Evolutionary conservation across 1,140 invertebrate species (phyloP).

Genomic region (Drosophila fuyamai): DNA sequence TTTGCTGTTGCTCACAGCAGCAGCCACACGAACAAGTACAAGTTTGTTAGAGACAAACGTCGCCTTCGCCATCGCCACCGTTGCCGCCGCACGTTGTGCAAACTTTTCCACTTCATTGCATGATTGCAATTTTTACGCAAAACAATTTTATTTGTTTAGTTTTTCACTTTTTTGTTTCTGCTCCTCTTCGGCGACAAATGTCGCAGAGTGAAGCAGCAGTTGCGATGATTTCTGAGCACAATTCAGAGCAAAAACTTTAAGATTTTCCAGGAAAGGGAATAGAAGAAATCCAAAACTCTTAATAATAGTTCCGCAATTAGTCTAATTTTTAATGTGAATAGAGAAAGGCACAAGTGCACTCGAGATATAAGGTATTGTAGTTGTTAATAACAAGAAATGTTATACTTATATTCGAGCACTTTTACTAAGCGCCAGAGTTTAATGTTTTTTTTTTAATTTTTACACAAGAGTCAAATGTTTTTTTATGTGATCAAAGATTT

Average conservation of each 20-base stretch:
- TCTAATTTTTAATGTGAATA: not conserved
- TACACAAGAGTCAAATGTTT: no score
- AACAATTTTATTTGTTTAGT: constrained; percentile 79
- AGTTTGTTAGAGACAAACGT: constrained; percentile 41
- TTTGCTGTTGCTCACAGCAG: constrained; percentile 33
- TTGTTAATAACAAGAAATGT: no score
- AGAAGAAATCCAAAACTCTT: no score
- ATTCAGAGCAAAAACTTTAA: constrained; percentile 5
- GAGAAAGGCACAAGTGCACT: not conserved
- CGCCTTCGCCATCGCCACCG: constrained; percentile 16
- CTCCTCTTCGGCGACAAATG: constrained; percentile 43
- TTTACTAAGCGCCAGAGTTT: no score
- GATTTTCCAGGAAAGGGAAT: not conserved
- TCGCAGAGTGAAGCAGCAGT: constrained; percentile 20
- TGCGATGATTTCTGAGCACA: constrained; percentile 13
- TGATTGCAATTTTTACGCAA: constrained; percentile 80
- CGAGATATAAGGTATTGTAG: no score
- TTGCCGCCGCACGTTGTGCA: constrained; percentile 63
- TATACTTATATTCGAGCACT: no score
- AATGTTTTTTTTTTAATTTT: no score
- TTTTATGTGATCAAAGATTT: no score
- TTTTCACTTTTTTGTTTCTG: constrained; percentile 35
- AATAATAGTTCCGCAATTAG: no score
- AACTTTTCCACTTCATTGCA: constrained; percentile 75
- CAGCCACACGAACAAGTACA: constrained; percentile 35